These are phyloP conservation scores for Halocaridina rubra DNA, from an alignment of 2,888 invertebrate genomes.

Conservation along the genomic window DNA sequence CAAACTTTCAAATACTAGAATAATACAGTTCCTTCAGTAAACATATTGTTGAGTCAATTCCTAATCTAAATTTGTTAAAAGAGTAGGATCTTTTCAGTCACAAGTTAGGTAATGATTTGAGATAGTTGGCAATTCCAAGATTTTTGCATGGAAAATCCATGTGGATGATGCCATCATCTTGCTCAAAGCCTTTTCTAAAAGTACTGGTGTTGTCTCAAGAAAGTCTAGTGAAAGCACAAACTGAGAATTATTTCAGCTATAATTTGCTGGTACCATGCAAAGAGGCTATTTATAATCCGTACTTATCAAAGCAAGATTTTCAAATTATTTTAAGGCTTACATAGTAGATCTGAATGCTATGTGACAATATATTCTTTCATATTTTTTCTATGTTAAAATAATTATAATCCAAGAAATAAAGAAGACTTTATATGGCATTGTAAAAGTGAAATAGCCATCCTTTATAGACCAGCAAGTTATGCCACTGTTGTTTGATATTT, in stretches of 20 bases:
- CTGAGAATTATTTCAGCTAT: slow-evolving; percentile 7
- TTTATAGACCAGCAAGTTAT: neutral
- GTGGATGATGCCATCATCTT: neutral
- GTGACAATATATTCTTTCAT: too few relatives aligned
- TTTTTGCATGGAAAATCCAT: neutral
- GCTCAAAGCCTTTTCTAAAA: neutral
- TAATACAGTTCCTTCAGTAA: slow-evolving; percentile 17
- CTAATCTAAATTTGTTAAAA: slow-evolving; percentile 13
- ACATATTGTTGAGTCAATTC: slow-evolving; percentile 3
- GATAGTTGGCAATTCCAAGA: neutral
- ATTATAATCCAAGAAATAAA: too few relatives aligned
- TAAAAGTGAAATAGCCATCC: neutral
- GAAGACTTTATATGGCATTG: too few relatives aligned
- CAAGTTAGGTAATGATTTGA: slow-evolving; percentile 13
- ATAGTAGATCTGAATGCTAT: too few relatives aligned
- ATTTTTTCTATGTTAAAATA: too few relatives aligned
- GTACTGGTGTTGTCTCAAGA: slow-evolving; percentile 30
- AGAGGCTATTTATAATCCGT: neutral
- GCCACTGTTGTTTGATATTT: slow-evolving; percentile 25
- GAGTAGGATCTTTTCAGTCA: slow-evolving; percentile 33
- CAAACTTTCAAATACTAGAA: slow-evolving; percentile 9
- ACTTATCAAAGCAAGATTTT: neutral
- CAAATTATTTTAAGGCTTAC: too few relatives aligned
- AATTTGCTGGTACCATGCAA: slow-evolving; percentile 17
- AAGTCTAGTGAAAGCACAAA: slow-evolving; percentile 37